Conservation (phyloP, 2,797 vertebrate genomes). For the Tragelaphus eurycerus region DNA sequence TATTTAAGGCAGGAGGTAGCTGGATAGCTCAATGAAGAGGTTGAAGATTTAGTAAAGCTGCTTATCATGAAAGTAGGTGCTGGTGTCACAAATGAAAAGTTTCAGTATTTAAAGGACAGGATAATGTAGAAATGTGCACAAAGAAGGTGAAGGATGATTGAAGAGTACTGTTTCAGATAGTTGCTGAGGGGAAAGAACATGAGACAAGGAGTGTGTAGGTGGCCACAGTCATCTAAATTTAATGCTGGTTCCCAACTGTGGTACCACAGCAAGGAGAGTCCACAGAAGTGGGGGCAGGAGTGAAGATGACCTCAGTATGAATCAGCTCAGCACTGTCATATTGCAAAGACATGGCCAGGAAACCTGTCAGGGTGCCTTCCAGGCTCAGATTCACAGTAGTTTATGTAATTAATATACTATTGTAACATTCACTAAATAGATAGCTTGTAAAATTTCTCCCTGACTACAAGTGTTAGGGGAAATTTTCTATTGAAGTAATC, state of each 20-base stretch:
- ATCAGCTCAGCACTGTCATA: background rate
- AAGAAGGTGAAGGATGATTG: background rate
- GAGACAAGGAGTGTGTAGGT: background rate
- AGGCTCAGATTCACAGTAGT: background rate
- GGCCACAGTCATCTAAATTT: background rate
- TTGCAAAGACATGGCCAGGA: background rate
- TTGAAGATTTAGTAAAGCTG: background rate
- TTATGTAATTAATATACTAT: background rate
- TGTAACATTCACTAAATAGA: background rate
- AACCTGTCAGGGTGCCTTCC: background rate
- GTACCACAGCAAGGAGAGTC: background rate
- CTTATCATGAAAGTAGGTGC: background rate
- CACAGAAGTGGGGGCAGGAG: fast-evolving
- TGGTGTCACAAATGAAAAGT: background rate
- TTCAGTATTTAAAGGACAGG: background rate
- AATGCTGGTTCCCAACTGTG: background rate
- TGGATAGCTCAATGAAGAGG: background rate
- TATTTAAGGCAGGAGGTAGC: background rate
- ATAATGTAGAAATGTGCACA: background rate
- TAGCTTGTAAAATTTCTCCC: background rate
- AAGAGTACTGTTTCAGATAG: background rate
- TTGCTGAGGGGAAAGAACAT: background rate
- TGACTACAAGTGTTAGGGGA: background rate
- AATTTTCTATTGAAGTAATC: background rate
- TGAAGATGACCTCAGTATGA: background rate